Percentiles rank a stretch among this genome's conserved stretches.
Conservation (phyloP, 2,113 vertebrate species). For the Mesocricetus auratus region DNA sequence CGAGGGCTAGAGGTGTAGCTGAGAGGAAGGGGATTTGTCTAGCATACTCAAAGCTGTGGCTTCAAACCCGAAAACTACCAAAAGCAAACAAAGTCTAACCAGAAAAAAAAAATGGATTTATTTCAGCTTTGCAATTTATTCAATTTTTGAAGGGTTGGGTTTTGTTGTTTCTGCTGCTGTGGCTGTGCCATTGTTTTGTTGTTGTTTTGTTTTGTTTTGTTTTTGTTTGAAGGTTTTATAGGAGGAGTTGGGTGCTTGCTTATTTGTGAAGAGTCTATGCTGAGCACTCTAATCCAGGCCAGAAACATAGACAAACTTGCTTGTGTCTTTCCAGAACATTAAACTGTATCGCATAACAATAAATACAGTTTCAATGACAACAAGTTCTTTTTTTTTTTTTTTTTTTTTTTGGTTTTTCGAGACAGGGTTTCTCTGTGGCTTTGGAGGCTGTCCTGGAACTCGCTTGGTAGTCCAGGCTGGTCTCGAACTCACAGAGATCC, state of each 20-base stretch:
- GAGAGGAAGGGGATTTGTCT: neutral
- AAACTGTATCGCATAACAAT: neutral
- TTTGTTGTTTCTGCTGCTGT: neutral
- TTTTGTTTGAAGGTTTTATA: neutral
- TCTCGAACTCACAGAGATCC: too few relatives aligned
- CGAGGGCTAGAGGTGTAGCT: neutral
- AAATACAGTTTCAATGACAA: neutral
- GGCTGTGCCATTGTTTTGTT: too few relatives aligned
- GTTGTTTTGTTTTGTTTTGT: neutral
- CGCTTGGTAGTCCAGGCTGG: too few relatives aligned
- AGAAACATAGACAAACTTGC: neutral
- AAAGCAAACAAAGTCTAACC: neutral
- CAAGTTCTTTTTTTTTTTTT: too few relatives aligned
- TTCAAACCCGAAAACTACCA: neutral
- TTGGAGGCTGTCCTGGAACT: too few relatives aligned
- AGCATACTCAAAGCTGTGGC: neutral
- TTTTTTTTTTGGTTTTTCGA: too few relatives aligned
- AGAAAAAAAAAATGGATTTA: conserved; percentile 39
- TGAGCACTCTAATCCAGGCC: too few relatives aligned
- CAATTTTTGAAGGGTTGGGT: neutral
- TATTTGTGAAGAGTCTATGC: neutral
- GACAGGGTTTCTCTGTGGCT: too few relatives aligned
- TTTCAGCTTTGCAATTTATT: neutral
- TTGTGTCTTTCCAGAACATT: neutral
- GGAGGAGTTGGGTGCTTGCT: too few relatives aligned